A percentile compares a stretch with the other conserved stretches of the same genome.
These are phyloP conservation scores for Morone saxatilis DNA, from an alignment of 2,113 vertebrate genomes.

Conservation along the genomic window DNA sequence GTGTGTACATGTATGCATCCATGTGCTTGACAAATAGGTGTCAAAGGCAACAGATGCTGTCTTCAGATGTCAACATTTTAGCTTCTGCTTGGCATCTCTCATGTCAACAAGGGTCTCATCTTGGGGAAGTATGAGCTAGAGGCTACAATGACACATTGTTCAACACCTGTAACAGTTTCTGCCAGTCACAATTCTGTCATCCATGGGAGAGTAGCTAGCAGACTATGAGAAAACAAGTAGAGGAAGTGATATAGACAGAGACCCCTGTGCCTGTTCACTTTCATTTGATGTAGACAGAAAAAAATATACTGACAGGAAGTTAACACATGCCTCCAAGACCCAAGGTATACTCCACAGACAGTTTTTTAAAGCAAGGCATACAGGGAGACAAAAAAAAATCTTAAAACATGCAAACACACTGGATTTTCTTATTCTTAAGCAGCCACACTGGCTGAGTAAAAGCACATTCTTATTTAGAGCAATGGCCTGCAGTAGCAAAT, in stretches of 20 bases:
- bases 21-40: constrained; percentile 7
- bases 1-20: not conserved
- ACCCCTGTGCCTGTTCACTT: constrained; percentile 14
- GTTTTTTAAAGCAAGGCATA: not conserved
- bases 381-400: not conserved
- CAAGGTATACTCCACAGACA: constrained; percentile 7
- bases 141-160: constrained; percentile 18
- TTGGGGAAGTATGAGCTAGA: not conserved
- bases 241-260: constrained; percentile 7
- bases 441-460: constrained; percentile 33
- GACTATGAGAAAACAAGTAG: constrained; percentile 5
- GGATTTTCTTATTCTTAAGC: constrained; percentile 13
- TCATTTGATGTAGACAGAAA: constrained; percentile 1
- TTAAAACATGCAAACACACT: not conserved
- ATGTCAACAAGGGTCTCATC: not conserved
- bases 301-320: constrained; percentile 19
- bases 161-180: constrained; percentile 35
- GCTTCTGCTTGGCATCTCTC: constrained; percentile 1
- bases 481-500: constrained; percentile 45
- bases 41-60: not conserved
- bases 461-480: constrained; percentile 45
- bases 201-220: not conserved
- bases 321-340: not conserved
- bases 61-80: constrained; percentile 29
- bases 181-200: constrained; percentile 19